A percentile compares a stretch with the other conserved stretches of the same genome.
Evolutionary conservation across 2,888 invertebrate species (phyloP).

Genomic region (Ormyrus labotus): DNA sequence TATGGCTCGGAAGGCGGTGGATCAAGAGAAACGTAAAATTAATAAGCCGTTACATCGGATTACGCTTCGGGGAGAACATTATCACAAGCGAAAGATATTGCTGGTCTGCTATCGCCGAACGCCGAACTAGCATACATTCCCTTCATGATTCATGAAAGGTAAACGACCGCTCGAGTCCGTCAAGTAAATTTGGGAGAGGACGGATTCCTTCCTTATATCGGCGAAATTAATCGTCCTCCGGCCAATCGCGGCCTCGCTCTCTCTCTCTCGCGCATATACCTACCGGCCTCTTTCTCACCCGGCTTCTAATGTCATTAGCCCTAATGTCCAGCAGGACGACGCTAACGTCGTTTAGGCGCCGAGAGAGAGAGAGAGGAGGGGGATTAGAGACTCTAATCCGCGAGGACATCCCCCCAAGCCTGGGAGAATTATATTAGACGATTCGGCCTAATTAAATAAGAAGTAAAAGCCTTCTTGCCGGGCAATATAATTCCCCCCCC

Average conservation of each 20-base stretch:
- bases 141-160: slow-evolving; percentile 31
- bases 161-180: background rate
- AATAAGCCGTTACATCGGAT: slow-evolving; percentile 21
- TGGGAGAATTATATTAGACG: slow-evolving; percentile 48
- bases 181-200: slow-evolving; percentile 13
- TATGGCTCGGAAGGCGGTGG: too few species aligned
- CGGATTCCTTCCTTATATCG: slow-evolving; percentile 20
- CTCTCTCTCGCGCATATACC: background rate
- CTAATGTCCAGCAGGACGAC: slow-evolving; percentile 51
- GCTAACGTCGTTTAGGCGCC: slow-evolving; percentile 46
- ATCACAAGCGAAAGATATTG: slow-evolving; percentile 17
- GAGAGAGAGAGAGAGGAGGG: slow-evolving; percentile 6
- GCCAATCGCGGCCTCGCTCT: slow-evolving; percentile 30
- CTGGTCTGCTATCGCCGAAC: background rate
- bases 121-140: background rate
- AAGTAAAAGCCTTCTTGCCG: slow-evolving; percentile 38
- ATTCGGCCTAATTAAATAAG: slow-evolving; percentile 56
- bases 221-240: slow-evolving; percentile 46
- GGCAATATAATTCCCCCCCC: slow-evolving; percentile 28
- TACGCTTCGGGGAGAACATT: background rate
- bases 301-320: slow-evolving; percentile 36
- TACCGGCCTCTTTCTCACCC: background rate
- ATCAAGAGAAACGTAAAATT: background rate
- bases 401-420: slow-evolving; percentile 28
- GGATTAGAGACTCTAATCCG: slow-evolving; percentile 49